Base-by-base conservation (phyloP, 1,140 invertebrate species). In the Danaus plexippus region DNA sequence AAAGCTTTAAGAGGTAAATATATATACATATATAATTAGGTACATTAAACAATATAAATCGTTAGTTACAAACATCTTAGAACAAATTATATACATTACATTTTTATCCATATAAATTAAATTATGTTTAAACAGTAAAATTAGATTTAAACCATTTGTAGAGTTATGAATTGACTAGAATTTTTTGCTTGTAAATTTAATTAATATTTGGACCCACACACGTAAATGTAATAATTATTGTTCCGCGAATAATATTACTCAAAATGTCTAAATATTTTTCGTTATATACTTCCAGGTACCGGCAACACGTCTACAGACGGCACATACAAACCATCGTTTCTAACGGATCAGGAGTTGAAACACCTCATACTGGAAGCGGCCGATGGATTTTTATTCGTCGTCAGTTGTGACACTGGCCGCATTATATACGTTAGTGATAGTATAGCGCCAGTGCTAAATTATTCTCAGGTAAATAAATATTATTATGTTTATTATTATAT, bases 401-500 rank as follows among this genome's bases (percentile, higher is more conserved):
- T 99, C 0, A 96, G 96, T 65, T 99, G 98, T 89, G 98, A 99
- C 80, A 96, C 95, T 12, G 98, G 97, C 0, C 90, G 96, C 67
- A 93, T 99, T 47, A 97, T 99, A 67, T 99, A 99, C 77, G 98
- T 99, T 11, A 98, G 97, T 10, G 98, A 99, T 88, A 99, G 97
- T 43, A 96, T 99, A 63, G 95, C 95, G 52, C 97, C 98, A 9
- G 97, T 99, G 18, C 89, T 99, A n/a, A 98, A 98, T 84, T 96
- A 98, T 67, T 93, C 96, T 3, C 94, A 95, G 89, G 92, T 92
- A 87, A 48, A 32, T 10, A 41, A 11, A 18, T 57, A 46, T 44
- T 50, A 51, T 54, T 18, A 15, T 45, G 60, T 64, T 44, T 40
- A 45, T 54, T 41, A 50, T 54, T 53, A 4, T 41, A 41, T 43